These are phyloP conservation scores for Platynereis dumerilii DNA, from an alignment of 2,888 invertebrate species.

Conservation along the genomic window DNA sequence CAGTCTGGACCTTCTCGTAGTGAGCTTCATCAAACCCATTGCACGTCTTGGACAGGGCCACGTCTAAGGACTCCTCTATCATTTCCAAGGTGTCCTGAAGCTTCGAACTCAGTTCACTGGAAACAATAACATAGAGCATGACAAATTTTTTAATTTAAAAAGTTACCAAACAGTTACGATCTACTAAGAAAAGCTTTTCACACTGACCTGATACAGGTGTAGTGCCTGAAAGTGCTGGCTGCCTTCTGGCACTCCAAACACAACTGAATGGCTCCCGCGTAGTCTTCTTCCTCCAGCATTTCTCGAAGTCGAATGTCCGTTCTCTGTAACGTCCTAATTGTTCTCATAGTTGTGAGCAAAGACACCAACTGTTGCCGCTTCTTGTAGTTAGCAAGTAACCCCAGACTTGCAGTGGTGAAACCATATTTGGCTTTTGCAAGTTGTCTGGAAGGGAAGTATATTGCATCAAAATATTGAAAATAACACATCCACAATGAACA, in stretches of 20 bases:
- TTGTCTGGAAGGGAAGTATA: slow-evolving; percentile 66
- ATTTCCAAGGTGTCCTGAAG: slow-evolving; percentile 88
- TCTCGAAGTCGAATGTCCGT: slow-evolving; percentile 86
- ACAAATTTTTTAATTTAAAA: too few species aligned
- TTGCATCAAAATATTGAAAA: background rate
- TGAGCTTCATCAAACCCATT: slow-evolving; percentile 78
- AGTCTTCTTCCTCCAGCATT: slow-evolving; percentile 80
- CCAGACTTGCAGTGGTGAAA: slow-evolving; percentile 83
- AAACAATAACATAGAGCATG: slow-evolving; percentile 23
- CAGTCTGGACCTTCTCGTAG: slow-evolving; percentile 84
- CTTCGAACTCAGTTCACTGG: slow-evolving; percentile 80
- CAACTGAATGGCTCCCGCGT: slow-evolving; percentile 87
- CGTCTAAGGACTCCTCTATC: slow-evolving; percentile 89
- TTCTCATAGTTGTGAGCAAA: slow-evolving; percentile 79
- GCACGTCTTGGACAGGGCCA: slow-evolving; percentile 78
- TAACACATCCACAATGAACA: background rate
- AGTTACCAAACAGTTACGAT: too few species aligned
- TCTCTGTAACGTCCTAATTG: slow-evolving; percentile 82
- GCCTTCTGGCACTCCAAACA: slow-evolving; percentile 86
- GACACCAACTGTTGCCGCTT: slow-evolving; percentile 84
- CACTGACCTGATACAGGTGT: slow-evolving; percentile 76
- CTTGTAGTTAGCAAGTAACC: slow-evolving; percentile 88
- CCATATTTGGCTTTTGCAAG: slow-evolving; percentile 80
- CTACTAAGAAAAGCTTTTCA: too few species aligned
- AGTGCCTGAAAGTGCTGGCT: slow-evolving; percentile 84